Evolutionary conservation across 2,113 vertebrate genomes (phyloP), one percentile per base, ranked within the genome.

Genomic region (Rattus norvegicus): DNA sequence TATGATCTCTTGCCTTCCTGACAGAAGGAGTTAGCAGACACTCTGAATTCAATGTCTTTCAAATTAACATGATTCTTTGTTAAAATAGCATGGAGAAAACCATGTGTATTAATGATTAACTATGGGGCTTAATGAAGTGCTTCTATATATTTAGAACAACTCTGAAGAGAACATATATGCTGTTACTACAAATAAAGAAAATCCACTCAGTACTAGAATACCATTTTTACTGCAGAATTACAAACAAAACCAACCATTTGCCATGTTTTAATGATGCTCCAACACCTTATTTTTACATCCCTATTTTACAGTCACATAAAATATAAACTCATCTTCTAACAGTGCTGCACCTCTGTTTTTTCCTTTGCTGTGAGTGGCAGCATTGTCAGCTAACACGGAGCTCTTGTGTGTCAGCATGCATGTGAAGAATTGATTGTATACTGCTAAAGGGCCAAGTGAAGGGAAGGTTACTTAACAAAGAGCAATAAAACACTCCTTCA

Each of bases 51-150:
- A 56, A 81, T 56, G 28, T 0, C 14, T 65, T 83, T 84, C 30
- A 76, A 63, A 70, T 16, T 54, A n/a, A 61, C 49, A 56, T n/a
- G 20, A 47, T 52, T 56, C 9, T 73, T 79, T 88, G 39, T 77
- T 63, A 83, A 2, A 92, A 69, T 67, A 63, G 12, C 24, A 9
- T 28, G 12, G 28, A 43, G 56, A 61, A 28, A 16, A 24, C 0
- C 56, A 43, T 84, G 61, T 92, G 39, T 22, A n/a, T 67, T 73
- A 76, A n/a, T 92, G 30, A 85, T 76, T 93, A 89, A 72, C 70
- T 47, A 52, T 28, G 91, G 54, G 2, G 12, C 59, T 4, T 26
- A 52, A 76, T 39, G n/a, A 49, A 90, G 84, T 92, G 49, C 24
- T 73, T 86, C 52, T n/a, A 17, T n/a, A 39, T 5, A 56, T 9